phyloP scores from a whole-genome alignment of 2,888 invertebrate species.

The Cerastoderma edule region DNA sequence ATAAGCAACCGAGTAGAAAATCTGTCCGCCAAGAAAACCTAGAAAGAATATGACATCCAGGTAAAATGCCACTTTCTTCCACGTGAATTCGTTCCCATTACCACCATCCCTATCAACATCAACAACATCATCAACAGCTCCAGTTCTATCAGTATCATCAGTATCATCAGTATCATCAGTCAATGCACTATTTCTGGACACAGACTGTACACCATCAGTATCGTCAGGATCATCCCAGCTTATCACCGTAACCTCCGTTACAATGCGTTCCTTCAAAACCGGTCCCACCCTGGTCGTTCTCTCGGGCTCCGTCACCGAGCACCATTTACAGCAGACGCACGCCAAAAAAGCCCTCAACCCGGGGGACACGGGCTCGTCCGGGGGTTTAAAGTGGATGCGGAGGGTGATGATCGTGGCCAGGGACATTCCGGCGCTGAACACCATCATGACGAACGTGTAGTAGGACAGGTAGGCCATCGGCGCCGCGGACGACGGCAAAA shows the following conservation, averaged over 20 bases:
- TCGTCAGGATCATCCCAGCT: neutral
- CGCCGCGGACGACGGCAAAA: slow-evolving; percentile 43
- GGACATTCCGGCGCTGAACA: slow-evolving; percentile 47
- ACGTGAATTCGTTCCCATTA: slow-evolving; percentile 19
- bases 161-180: neutral
- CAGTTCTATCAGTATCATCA: neutral
- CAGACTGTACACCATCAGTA: neutral
- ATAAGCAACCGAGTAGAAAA: slow-evolving; percentile 44
- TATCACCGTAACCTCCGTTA: neutral
- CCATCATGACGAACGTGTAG: slow-evolving; percentile 58
- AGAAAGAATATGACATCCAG: slow-evolving; percentile 48
- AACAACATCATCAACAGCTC: neutral
- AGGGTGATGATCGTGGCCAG: slow-evolving; percentile 47
- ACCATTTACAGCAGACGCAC: neutral
- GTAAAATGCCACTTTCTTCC: slow-evolving; percentile 41
- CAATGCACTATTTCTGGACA: neutral
- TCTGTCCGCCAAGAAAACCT: slow-evolving; percentile 49
- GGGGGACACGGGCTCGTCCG: slow-evolving; percentile 19
- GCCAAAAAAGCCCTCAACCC: neutral
- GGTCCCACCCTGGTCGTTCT: neutral
- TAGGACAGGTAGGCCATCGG: slow-evolving; percentile 50
- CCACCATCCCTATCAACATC: neutral
- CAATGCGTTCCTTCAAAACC: neutral
- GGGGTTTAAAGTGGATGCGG: slow-evolving; percentile 43
- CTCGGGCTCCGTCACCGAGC: too few relatives aligned